Percentiles rank a stretch among this genome's conserved stretches.
Evolutionary conservation across 2,113 vertebrate genomes (phyloP).

Genomic region (Ictalurus furcatus): DNA sequence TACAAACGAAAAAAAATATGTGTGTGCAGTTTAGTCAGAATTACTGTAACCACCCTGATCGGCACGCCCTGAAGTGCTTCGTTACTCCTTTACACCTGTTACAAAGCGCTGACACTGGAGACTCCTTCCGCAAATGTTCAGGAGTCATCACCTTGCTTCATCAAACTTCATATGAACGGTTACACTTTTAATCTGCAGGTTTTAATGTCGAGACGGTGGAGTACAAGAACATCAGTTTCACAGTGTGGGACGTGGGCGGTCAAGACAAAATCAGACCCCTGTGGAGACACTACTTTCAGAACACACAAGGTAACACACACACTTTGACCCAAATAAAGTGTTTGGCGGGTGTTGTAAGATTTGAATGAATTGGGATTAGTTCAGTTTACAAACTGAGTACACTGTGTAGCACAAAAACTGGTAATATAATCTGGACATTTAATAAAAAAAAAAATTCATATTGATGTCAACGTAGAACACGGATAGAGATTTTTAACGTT

Average conservation of each 20-base stretch:
- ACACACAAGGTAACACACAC: slow-evolving; percentile 86
- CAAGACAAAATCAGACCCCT: slow-evolving; percentile 98
- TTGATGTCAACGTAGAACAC: neutral
- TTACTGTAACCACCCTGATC: neutral
- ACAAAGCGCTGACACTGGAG: neutral
- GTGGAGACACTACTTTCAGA: slow-evolving; percentile 99
- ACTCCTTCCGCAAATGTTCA: neutral
- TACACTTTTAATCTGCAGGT: slow-evolving; percentile 67
- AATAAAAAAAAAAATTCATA: neutral
- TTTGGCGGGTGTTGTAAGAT: too few relatives aligned
- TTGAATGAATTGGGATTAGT: too few relatives aligned
- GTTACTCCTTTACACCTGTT: too few relatives aligned
- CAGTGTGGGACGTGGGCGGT: slow-evolving; percentile 97
- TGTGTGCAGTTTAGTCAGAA: neutral
- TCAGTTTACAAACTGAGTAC: neutral
- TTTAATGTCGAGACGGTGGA: slow-evolving; percentile 99
- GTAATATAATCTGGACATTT: neutral
- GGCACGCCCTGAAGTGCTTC: too few relatives aligned
- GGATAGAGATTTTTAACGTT: too few relatives aligned
- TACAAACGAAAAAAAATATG: neutral
- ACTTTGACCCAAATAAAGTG: neutral
- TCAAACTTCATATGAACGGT: neutral
- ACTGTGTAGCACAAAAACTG: neutral
- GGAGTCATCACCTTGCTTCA: neutral
- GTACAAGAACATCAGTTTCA: slow-evolving; percentile 99